A percentile compares a stretch with the other conserved stretches of the same genome.
Evolutionary conservation across 2,888 invertebrate genomes (phyloP).

Genomic region (Lycaena phlaeas): DNA sequence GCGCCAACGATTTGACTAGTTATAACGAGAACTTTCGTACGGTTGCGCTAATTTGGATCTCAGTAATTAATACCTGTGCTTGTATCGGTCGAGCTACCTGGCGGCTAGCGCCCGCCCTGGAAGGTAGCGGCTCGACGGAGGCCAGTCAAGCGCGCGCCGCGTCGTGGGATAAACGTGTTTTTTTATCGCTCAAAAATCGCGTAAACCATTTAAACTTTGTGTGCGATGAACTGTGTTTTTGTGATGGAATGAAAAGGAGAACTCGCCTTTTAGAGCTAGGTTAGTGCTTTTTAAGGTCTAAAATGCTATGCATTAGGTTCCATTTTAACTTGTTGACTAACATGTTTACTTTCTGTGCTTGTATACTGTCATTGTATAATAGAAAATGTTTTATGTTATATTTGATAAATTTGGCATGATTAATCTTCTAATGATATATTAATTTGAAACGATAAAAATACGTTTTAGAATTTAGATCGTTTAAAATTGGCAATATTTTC

Average conservation of each 20-base stretch:
- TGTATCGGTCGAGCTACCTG: constrained; percentile 25
- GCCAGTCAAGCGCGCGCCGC: constrained; percentile 47
- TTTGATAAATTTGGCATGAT: too few species aligned
- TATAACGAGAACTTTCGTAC: constrained; percentile 36
- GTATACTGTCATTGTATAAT: too few species aligned
- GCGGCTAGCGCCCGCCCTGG: constrained; percentile 25
- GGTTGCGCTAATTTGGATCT: constrained; percentile 52
- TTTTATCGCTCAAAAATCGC: constrained; percentile 16
- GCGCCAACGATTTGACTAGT: constrained; percentile 39
- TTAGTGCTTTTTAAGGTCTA: not conserved
- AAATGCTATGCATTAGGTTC: too few species aligned
- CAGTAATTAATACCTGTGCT: constrained; percentile 57
- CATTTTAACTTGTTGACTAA: too few species aligned
- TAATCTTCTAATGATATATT: too few species aligned
- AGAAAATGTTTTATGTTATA: too few species aligned
- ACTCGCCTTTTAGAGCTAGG: not conserved
- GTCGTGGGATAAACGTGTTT: constrained; percentile 24
- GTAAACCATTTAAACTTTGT: constrained; percentile 9
- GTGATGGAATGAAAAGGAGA: not conserved
- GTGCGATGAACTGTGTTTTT: not conserved
- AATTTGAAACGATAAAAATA: too few species aligned
- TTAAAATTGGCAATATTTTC: too few species aligned
- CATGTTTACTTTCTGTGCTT: too few species aligned
- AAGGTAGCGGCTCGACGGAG: constrained; percentile 22
- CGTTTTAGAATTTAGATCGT: too few species aligned